Evolutionary conservation across 1,140 invertebrate species (phyloP).

Genomic region (Anastrepha ludens): DNA sequence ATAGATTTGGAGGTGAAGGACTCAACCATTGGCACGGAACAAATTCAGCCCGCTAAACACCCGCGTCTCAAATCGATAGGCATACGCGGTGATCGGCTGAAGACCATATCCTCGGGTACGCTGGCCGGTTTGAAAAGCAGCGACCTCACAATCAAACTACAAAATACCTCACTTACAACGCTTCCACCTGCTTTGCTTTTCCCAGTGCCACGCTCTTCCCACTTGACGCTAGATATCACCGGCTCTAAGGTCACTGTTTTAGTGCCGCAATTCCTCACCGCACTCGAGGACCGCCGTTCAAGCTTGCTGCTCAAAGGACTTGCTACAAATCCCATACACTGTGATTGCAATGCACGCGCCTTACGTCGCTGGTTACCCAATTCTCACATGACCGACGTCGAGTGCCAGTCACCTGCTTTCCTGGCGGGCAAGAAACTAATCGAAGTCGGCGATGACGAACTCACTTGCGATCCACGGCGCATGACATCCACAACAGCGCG

Average conservation of each 20-base stretch:
- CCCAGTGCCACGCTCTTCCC: constrained; percentile 90
- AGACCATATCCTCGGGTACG: constrained; percentile 87
- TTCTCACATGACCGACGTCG: constrained; percentile 78
- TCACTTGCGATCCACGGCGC: constrained; percentile 83
- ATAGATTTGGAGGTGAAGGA: constrained; percentile 92
- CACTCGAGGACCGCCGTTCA: constrained; percentile 86
- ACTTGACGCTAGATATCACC: constrained; percentile 85
- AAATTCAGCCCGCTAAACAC: constrained; percentile 85
- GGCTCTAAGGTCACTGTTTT: constrained; percentile 85
- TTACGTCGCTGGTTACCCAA: constrained; percentile 85
- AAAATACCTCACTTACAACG: constrained; percentile 85
- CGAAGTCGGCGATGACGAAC: constrained; percentile 85
- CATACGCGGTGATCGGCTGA: constrained; percentile 83
- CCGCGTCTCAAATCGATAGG: constrained; percentile 85
- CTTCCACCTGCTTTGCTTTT: constrained; percentile 89
- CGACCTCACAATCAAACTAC: constrained; percentile 82
- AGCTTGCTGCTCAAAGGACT: constrained; percentile 84
- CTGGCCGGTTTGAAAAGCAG: constrained; percentile 86
- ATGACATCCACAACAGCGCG: constrained; percentile 76
- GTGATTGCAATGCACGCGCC: constrained; percentile 88
- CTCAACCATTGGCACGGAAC: constrained; percentile 85
- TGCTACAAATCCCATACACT: constrained; percentile 85
- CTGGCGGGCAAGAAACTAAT: constrained; percentile 81
- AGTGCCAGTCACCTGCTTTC: constrained; percentile 81
- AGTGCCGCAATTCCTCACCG: constrained; percentile 84